Percentiles rank a stretch among this genome's conserved stretches.
phyloP scores from a whole-genome alignment of 2,888 invertebrate genomes.

The Cataglyphis albicans region DNA sequence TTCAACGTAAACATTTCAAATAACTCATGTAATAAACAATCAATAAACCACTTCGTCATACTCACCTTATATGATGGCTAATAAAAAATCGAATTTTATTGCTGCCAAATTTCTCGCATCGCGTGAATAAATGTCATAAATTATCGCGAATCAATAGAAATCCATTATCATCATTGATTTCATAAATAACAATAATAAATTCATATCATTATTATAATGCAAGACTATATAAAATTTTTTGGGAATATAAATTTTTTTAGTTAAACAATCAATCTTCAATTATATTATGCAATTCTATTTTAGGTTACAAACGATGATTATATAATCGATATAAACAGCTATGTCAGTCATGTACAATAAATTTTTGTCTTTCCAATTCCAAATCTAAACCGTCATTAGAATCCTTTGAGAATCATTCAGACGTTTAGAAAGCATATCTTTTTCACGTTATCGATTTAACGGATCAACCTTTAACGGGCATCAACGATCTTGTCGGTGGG shows the following conservation, averaged over 20 bases:
- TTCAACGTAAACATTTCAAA: constrained; percentile 38
- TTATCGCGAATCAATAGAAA: constrained; percentile 47
- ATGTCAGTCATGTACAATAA: not conserved
- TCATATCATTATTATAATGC: not conserved
- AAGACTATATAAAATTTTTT: not conserved
- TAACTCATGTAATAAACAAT: constrained; percentile 54
- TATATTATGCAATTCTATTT: not conserved
- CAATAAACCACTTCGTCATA: constrained; percentile 50
- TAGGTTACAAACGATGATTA: not conserved
- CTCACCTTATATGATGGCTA: constrained; percentile 20
- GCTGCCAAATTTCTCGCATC: not conserved
- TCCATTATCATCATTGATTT: constrained; percentile 51
- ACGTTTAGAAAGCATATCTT: constrained; percentile 31
- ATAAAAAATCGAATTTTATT: constrained; percentile 22
- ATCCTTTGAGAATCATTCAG: constrained; percentile 4
- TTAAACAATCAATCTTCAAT: not conserved
- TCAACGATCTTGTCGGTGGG: constrained; percentile 58
- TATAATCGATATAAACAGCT: not conserved
- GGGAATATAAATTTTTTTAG: not conserved
- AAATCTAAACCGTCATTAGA: constrained; percentile 30
- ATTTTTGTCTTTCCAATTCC: not conserved
- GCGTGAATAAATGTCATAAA: constrained; percentile 50
- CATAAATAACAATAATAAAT: constrained; percentile 24
- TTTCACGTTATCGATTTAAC: constrained; percentile 64
- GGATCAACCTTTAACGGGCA: constrained; percentile 57